phyloP scores from a whole-genome alignment of 2,797 vertebrate species.

The Pseudochaenichthys georgianus region DNA sequence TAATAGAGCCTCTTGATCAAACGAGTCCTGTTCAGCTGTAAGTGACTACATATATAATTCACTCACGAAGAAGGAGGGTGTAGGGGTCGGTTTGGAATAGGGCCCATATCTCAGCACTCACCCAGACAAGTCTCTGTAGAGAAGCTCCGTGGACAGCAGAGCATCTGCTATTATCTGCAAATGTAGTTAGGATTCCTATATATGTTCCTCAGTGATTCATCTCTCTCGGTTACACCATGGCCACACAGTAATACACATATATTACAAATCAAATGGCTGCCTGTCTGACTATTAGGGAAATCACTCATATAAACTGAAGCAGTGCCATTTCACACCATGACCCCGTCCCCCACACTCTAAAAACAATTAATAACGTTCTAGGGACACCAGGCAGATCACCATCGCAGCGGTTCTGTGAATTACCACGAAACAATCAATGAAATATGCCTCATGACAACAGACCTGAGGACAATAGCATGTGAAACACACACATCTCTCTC shows the following conservation, averaged over 20 bases:
- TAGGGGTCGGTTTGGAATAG: too few relatives aligned
- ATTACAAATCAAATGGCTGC: slow-evolving; percentile 35
- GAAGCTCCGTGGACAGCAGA: slow-evolving; percentile 59
- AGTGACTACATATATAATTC: too few relatives aligned
- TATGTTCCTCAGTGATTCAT: slow-evolving; percentile 37
- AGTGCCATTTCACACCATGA: slow-evolving; percentile 56
- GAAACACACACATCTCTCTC: slow-evolving; percentile 41
- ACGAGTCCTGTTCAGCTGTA: too few relatives aligned
- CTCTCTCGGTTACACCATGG: slow-evolving; percentile 50
- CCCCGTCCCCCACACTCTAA: slow-evolving; percentile 57
- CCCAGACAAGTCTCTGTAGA: slow-evolving; percentile 27
- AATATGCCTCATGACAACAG: slow-evolving; percentile 59
- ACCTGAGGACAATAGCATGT: slow-evolving; percentile 59
- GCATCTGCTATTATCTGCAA: slow-evolving; percentile 74
- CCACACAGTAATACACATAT: slow-evolving; percentile 9
- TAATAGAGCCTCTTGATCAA: too few relatives aligned
- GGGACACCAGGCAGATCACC: slow-evolving; percentile 46
- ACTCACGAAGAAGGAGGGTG: too few relatives aligned
- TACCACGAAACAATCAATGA: slow-evolving; percentile 58
- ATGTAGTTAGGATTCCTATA: slow-evolving; percentile 65
- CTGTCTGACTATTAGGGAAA: slow-evolving; percentile 59
- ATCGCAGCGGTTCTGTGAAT: slow-evolving; percentile 44
- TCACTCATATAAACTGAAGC: slow-evolving; percentile 55
- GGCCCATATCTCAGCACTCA: background rate
- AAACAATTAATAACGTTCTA: slow-evolving; percentile 65